These are phyloP conservation scores for Taenaris catops DNA, from an alignment of 2,888 invertebrate genomes.

Conservation along the genomic window DNA sequence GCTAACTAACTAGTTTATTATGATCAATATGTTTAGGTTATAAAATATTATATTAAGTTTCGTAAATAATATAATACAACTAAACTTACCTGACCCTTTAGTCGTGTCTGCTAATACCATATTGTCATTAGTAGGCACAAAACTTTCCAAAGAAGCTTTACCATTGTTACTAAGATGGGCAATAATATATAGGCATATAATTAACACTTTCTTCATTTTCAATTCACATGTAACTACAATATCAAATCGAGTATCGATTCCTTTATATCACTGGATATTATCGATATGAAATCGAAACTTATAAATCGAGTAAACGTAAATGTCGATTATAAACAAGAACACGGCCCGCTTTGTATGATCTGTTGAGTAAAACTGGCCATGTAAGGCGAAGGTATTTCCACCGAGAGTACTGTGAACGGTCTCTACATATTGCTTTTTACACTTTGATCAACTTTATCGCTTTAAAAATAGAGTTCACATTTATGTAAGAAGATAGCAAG, in stretches of 20 bases:
- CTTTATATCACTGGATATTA: background rate
- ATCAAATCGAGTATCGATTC: background rate
- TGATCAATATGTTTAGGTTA: too few relatives aligned
- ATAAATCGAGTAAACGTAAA: background rate
- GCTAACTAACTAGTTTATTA: too few relatives aligned
- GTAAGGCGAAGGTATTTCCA: constrained; percentile 10
- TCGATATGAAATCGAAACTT: background rate
- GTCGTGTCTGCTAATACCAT: constrained; percentile 54
- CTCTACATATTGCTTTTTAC: background rate
- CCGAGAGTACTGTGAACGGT: constrained; percentile 9
- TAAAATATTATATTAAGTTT: too few relatives aligned
- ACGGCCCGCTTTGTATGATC: constrained; percentile 19
- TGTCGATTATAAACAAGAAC: constrained; percentile 5
- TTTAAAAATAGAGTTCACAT: too few relatives aligned
- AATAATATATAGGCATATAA: constrained; percentile 54
- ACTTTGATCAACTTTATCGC: background rate
- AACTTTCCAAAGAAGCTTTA: constrained; percentile 64
- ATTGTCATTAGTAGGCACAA: constrained; percentile 44
- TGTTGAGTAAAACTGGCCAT: constrained; percentile 23
- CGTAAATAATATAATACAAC: too few relatives aligned
- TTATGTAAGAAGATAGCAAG: too few relatives aligned
- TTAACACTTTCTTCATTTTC: constrained; percentile 52
- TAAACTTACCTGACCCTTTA: constrained; percentile 48
- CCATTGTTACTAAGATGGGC: constrained; percentile 60
- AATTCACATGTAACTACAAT: constrained; percentile 6